Base-by-base conservation (phyloP, 2,888 invertebrate genomes). In the Teleogryllus oceanicus region DNA sequence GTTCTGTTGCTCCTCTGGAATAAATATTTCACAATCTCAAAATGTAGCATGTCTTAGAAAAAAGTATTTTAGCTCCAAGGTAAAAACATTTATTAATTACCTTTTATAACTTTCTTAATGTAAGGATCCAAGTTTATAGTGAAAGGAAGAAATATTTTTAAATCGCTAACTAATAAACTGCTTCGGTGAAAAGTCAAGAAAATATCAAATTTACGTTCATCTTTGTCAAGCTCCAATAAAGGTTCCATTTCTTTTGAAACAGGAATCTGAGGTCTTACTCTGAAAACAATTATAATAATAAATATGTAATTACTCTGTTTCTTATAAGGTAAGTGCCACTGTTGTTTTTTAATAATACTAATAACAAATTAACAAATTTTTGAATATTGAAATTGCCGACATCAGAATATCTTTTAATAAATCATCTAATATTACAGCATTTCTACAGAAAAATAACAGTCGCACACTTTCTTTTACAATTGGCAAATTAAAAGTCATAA, bases 41-140 rank as follows among this genome's bases (percentile, higher is more conserved):
- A 78, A 80, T 75, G 21, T 49, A 21, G 50, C 74, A 77, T 62
- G 76, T 49, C 75, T 75, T 51, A 50, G 50, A 21, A 20, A 79
- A 50, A 1, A 78, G 16, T 77, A 49, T 78, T n/a, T 13, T 20
- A 78, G 50, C 21, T 49, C 74, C 51, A 50, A 76, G 18, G 21
- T 74, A 4, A 37, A 37, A 37, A 37, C 5, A 8, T 37, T 8
- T 49, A 18, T 0, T n/a, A 82, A 83, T 85, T 86, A 95, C 96
- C 98, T 91, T 97, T 96, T 81, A 99, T 96, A 80, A 97, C 94
- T 89, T 99, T 99, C 86, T 97, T 94, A 82, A 99, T 92, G 86
- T 98, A 99, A 0, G 99, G 99, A 89, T 99, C 99, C 80, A 99
- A 89, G 87, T 99, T 99, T 84, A 98, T 98, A 20, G 99, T 98